phyloP scores from a whole-genome alignment of 2,888 invertebrate species.

The Junonia oenone region DNA sequence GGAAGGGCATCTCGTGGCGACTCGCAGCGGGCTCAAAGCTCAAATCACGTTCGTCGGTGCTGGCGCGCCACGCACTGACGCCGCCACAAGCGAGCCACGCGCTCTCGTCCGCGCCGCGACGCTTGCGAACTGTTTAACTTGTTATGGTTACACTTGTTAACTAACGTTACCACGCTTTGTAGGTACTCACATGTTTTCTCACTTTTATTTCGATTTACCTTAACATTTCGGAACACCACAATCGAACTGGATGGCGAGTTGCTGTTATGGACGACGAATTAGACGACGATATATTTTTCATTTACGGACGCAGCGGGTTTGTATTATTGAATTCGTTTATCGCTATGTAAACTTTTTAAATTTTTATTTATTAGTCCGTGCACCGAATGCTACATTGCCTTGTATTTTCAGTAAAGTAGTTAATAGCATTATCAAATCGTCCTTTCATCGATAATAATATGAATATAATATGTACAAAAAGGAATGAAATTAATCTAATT shows the following conservation, averaged over 20 bases:
- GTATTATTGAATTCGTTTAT: constrained; percentile 43
- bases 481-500: neutral
- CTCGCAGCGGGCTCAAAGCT: constrained; percentile 40
- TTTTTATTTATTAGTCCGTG: constrained; percentile 12
- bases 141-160: constrained; percentile 17
- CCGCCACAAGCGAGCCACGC: constrained; percentile 30
- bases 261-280: constrained; percentile 59
- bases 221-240: constrained; percentile 5
- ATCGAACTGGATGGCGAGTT: constrained; percentile 46
- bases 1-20: constrained; percentile 46
- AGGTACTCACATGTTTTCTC: constrained; percentile 3
- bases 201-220: neutral
- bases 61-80: constrained; percentile 54
- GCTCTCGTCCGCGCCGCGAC: constrained; percentile 34
- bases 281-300: constrained; percentile 63
- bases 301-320: constrained; percentile 65
- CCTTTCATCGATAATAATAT: neutral
- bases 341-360: constrained; percentile 16
- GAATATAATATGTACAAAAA: constrained; percentile 1
- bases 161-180: constrained; percentile 18
- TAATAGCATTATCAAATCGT: constrained; percentile 1
- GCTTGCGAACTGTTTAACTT: constrained; percentile 30
- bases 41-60: constrained; percentile 65
- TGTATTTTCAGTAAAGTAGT: constrained; percentile 9
- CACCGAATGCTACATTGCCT: constrained; percentile 12